Base-by-base conservation (phyloP, 2,113 vertebrate genomes). In the Psephotus haematonotus region DNA sequence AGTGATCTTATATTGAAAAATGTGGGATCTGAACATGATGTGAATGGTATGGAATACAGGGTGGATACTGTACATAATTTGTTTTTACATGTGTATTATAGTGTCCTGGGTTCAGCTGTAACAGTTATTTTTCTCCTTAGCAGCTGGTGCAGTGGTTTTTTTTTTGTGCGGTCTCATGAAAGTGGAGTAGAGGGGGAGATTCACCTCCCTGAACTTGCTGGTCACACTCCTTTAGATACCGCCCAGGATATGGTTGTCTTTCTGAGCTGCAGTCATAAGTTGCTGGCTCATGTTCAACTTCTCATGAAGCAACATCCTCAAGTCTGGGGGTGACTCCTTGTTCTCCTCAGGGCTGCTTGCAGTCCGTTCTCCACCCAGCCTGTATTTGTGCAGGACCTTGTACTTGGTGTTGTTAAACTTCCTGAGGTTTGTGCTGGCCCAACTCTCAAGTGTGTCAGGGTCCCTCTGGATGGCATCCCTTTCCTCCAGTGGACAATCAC, bases 71-170 rank as follows among this genome's bases (percentile, higher is more conserved):
- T n/a, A 91, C 14, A 80, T 94, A 96, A 97, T 97, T 97, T 96
- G 62, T 88, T 97, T 89, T 97, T 96, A 87, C 92, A 95, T 11
- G 44, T 97, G 84, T 82, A 60, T 94, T 96, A 90, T 35, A 94
- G 64, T 59, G 55, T n/a, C 55, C 55, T 59, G 55, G 13, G 33
- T 59, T 59, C 55, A 59, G 13, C 33, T 59, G 33, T n/a, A n/a
- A n/a, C 55, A 59, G 20, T n/a, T n/a, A n/a, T n/a, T 59, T 59
- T 59, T 59, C 55, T 59, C 33, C 33, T 55, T 55, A n/a, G 55
- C 13, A 59, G 55, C 55, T 59, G 33, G 33, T 59, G 33, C 20
- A 59, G 20, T n/a, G 55, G 9, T 55, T 18, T 33, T 57, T 33
- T 31, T 17, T 33, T 57, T 33, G 31, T 57, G 20, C 1, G 33